These are phyloP conservation scores for Toxotes chatareus DNA, from an alignment of 2,113 vertebrate genomes.

Conservation along the genomic window DNA sequence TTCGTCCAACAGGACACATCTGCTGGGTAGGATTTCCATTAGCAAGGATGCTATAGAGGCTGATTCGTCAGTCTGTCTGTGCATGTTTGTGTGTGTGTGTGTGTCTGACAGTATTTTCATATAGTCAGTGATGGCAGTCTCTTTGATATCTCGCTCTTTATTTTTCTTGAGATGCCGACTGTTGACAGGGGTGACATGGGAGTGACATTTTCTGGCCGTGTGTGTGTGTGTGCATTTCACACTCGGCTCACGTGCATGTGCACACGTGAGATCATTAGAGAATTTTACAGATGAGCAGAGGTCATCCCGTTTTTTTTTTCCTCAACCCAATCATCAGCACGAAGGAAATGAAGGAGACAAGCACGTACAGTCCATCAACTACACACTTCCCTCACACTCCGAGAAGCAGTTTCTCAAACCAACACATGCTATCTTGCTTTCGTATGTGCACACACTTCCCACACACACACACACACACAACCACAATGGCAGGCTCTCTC, in stretches of 20 bases:
- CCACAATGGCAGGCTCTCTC: slow-evolving; percentile 50
- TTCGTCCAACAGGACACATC: slow-evolving; percentile 72
- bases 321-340: slow-evolving; percentile 32
- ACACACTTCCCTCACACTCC: slow-evolving; percentile 41
- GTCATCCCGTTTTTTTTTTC: slow-evolving; percentile 13
- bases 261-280: slow-evolving; percentile 40
- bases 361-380: slow-evolving; percentile 28
- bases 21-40: slow-evolving; percentile 72
- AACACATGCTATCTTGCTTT: slow-evolving; percentile 43
- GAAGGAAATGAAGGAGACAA: slow-evolving; percentile 50
- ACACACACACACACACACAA: slow-evolving; percentile 19
- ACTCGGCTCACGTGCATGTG: slow-evolving; percentile 1
- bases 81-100: slow-evolving; percentile 16
- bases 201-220: slow-evolving; percentile 21
- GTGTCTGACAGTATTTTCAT: slow-evolving; percentile 49
- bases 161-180: slow-evolving; percentile 45
- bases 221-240: slow-evolving; percentile 1
- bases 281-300: slow-evolving; percentile 60
- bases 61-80: slow-evolving; percentile 51
- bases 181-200: slow-evolving; percentile 47
- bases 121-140: slow-evolving; percentile 15
- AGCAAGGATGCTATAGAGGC: slow-evolving; percentile 49
- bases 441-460: slow-evolving; percentile 8
- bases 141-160: slow-evolving; percentile 50
- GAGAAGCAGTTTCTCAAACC: slow-evolving; percentile 55